A percentile compares a stretch with the other conserved stretches of the same genome.
Evolutionary conservation across 2,113 vertebrate genomes (phyloP).

Genomic region (Gymnogyps californianus): DNA sequence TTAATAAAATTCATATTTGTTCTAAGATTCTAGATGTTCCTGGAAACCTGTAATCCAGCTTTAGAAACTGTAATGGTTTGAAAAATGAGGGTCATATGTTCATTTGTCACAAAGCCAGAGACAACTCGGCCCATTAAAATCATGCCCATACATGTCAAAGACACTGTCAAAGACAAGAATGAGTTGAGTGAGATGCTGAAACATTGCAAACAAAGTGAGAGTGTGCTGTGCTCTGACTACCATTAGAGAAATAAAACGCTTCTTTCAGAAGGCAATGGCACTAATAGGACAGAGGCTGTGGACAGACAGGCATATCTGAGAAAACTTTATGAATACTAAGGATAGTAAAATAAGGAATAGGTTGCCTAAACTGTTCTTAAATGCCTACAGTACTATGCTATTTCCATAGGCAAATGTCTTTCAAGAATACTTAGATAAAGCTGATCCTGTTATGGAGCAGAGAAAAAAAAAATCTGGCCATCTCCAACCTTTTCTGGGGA

Average conservation of each 20-base stretch:
- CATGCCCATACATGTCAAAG: neutral
- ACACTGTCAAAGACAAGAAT: neutral
- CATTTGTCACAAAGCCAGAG: neutral
- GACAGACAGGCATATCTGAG: neutral
- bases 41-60: neutral
- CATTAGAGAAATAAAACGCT: neutral
- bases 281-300: neutral
- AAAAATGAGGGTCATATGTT: neutral
- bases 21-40: neutral
- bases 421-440: neutral
- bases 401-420: neutral
- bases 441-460: neutral
- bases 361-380: neutral
- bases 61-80: neutral
- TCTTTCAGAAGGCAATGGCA: neutral
- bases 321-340: neutral
- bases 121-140: neutral
- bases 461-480: rapidly evolving
- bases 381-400: neutral
- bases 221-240: neutral
- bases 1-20: neutral
- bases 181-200: neutral
- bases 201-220: neutral
- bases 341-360: neutral
- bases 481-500: neutral